A percentile compares a stretch with the other conserved stretches of the same genome.
These are phyloP conservation scores for Heloderma charlesbogerti DNA, from an alignment of 2,113 vertebrate genomes.

Conservation along the genomic window DNA sequence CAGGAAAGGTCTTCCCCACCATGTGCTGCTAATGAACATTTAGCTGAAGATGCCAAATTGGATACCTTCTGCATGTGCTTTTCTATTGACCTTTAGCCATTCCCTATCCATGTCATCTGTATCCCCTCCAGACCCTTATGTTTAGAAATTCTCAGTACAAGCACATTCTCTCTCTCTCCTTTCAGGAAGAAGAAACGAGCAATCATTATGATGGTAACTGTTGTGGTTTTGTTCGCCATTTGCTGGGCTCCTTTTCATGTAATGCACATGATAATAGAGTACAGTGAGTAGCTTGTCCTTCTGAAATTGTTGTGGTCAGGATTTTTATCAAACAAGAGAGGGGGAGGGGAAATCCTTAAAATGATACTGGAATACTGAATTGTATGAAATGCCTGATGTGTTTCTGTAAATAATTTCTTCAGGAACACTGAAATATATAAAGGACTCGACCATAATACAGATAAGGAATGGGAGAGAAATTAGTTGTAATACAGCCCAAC, in stretches of 20 bases:
- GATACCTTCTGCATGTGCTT: not conserved
- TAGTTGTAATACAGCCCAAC: not conserved
- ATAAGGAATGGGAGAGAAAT: not conserved
- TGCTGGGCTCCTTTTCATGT: constrained; percentile 83
- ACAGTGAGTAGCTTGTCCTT: constrained; percentile 70
- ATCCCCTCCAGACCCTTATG: not conserved
- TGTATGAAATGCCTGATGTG: not conserved
- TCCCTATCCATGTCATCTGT: not conserved
- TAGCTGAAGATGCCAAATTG: not conserved
- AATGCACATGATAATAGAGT: constrained; percentile 80
- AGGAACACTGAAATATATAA: not conserved
- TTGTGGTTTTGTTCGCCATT: constrained; percentile 79
- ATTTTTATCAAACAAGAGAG: not conserved
- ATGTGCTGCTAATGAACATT: not conserved
- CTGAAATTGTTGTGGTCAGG: not conserved
- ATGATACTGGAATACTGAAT: not conserved
- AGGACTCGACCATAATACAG: not conserved
- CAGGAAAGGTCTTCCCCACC: not conserved
- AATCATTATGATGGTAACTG: constrained; percentile 80
- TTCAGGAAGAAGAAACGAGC: constrained; percentile 82
- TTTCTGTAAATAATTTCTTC: not conserved
- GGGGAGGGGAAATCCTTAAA: not conserved
- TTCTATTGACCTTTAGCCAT: not conserved
- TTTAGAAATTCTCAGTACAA: constrained; percentile 50
- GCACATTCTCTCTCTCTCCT: constrained; percentile 53